phyloP scores from a whole-genome alignment of 2,888 invertebrate species.

The Pyrrhia umbra region DNA sequence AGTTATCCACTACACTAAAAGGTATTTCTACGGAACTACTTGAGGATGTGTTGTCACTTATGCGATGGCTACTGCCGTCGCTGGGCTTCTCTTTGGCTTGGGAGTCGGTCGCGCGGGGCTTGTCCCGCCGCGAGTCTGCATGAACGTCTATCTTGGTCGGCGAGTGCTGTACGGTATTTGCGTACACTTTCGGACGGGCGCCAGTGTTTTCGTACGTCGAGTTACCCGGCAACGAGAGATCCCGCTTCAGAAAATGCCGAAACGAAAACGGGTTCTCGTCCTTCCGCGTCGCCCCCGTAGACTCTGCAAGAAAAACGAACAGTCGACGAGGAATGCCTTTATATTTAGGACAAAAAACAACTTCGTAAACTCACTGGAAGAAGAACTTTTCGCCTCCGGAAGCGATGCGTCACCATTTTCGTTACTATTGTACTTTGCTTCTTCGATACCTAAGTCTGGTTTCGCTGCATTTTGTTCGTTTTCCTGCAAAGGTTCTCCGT shows the following conservation, averaged over 20 bases:
- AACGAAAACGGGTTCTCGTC: conserved; percentile 96
- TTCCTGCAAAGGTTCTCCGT: conserved; percentile 78
- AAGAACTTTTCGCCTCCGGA: conserved; percentile 81
- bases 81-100: conserved; percentile 82
- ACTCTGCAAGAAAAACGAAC: conserved; percentile 80
- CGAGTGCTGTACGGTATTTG: conserved; percentile 87
- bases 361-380: conserved; percentile 85
- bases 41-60: conserved; percentile 83
- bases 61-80: conserved; percentile 75
- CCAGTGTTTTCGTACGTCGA: conserved; percentile 92
- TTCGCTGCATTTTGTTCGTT: conserved; percentile 82
- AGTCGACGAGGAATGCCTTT: conserved; percentile 74
- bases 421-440: conserved; percentile 84
- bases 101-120: conserved; percentile 75
- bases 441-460: conserved; percentile 88
- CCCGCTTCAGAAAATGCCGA: conserved; percentile 95
- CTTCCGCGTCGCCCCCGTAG: conserved; percentile 86
- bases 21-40: conserved; percentile 87
- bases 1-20: conserved; percentile 87
- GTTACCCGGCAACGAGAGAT: conserved; percentile 88
- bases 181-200: conserved; percentile 94
- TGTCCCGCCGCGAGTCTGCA: conserved; percentile 78
- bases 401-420: conserved; percentile 81
- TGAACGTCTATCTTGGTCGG: conserved; percentile 83
- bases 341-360: conserved; percentile 88